Conservation (phyloP, 2,113 vertebrate genomes). For the Menidia beryllina region DNA sequence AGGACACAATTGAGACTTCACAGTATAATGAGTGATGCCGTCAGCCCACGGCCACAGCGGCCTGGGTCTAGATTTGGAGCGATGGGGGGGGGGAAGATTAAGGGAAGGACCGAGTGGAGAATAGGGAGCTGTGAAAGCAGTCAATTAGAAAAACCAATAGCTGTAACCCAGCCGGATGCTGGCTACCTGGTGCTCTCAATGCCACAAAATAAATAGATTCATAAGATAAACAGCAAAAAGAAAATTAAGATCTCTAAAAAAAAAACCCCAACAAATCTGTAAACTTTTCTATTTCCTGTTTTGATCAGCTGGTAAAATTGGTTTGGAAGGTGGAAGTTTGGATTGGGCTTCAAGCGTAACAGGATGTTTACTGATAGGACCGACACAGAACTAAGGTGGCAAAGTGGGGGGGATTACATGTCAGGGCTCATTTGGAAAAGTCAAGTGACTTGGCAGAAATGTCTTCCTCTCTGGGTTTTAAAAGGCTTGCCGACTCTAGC, state of each 20-base stretch:
- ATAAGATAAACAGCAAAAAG: neutral
- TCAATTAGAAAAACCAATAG: slow-evolving; percentile 59
- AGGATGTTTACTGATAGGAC: slow-evolving; percentile 52
- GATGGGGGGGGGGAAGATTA: slow-evolving; percentile 60
- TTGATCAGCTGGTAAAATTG: slow-evolving; percentile 18
- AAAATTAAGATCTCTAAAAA: neutral
- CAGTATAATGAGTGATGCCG: slow-evolving; percentile 73
- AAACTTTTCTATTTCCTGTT: slow-evolving; percentile 2
- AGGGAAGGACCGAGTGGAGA: slow-evolving; percentile 25
- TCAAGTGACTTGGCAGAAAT: slow-evolving; percentile 51
- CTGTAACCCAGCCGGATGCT: slow-evolving; percentile 58
- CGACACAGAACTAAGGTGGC: slow-evolving; percentile 43
- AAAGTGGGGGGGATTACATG: slow-evolving; percentile 69
- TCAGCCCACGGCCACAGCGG: slow-evolving; percentile 44
- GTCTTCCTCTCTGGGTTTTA: slow-evolving; percentile 29
- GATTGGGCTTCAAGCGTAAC: slow-evolving; percentile 54
- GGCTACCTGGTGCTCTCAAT: slow-evolving; percentile 32
- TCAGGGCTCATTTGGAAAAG: slow-evolving; percentile 62
- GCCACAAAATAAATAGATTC: neutral
- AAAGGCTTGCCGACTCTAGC: slow-evolving; percentile 20
- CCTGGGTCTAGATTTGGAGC: slow-evolving; percentile 60
- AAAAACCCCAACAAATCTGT: no score
- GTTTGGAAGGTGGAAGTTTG: slow-evolving; percentile 28
- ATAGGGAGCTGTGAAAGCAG: slow-evolving; percentile 22
- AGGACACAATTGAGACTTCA: slow-evolving; percentile 74